Evolutionary conservation across 2,888 invertebrate genomes (phyloP), one percentile per base, ranked within the genome.

Genomic region (Drosophila emarginata): DNA sequence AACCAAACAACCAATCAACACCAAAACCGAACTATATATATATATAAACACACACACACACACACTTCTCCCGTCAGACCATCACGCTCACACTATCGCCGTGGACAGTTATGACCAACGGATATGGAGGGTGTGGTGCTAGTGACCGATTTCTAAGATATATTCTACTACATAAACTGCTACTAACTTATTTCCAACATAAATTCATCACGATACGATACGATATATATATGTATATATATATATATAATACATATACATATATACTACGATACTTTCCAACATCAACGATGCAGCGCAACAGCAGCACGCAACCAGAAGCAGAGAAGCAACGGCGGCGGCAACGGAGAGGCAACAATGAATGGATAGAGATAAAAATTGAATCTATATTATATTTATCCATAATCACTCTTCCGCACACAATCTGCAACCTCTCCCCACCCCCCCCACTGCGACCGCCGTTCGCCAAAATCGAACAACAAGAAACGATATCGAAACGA

Each of bases 41-140:
- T 63, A 57, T 65, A 66, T 69, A 45, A 50, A 61, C 57, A 65
- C 52, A 40, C 57, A 61, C 51, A 14, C 36, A 64, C 64, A 36
- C 67, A 51, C 62, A 58, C 9, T 32, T 9, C 32, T 76, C 78
- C 68, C 78, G 82, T 83, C 45, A 90, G 91, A 89, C 91, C 91
- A 88, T 91, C 91, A 79, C 89, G 91, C 78, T 91, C 91, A 83
- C 89, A 90, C 78, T 90, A 89, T 81, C 90, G 90, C 77, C 88
- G 91, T 84, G 91, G 90, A 84, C 90, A 90, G 75, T 90, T 91
- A 79, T 91, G 91, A 91, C 91, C 89, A 79, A 75, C 71, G 85
- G 90, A 45, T 45, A 73, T 69, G 85, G 90, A 79, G 59, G 91
- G 81, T 87, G 85, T 91, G 83, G 85, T 91, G 83, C 90, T 91